phyloP scores from a whole-genome alignment of 1,140 invertebrate species.

The Arion vulgaris region DNA sequence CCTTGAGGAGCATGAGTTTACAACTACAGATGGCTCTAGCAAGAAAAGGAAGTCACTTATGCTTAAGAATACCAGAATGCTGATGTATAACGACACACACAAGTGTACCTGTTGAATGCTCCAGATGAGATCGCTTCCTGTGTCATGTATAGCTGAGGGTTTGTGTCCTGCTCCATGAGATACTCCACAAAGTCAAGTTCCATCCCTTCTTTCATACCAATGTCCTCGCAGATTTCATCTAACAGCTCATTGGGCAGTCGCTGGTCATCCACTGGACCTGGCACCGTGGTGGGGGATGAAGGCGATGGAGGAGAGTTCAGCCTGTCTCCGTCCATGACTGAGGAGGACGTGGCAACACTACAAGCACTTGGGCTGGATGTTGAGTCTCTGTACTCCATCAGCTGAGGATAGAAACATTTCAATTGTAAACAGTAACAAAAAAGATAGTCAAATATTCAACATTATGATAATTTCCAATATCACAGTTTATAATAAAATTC shows the following conservation, averaged over 20 bases:
- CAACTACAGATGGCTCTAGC: no score
- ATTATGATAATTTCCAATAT: no score
- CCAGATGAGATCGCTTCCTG: conserved; percentile 53
- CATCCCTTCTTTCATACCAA: conserved; percentile 72
- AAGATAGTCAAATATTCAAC: no score
- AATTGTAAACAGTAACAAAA: no score
- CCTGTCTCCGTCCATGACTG: conserved; percentile 53
- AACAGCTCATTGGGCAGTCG: conserved; percentile 71
- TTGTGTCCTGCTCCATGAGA: conserved; percentile 68
- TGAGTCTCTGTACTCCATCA: conserved; percentile 68
- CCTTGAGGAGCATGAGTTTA: no score
- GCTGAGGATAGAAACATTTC: conserved; percentile 46
- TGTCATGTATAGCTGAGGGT: conserved; percentile 66
- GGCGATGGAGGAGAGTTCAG: conserved; percentile 60
- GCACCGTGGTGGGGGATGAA: conserved; percentile 46
- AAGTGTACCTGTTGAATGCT: conserved; percentile 34
- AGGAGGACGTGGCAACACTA: conserved; percentile 50
- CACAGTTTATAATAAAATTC: no score
- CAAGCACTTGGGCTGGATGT: conserved; percentile 64
- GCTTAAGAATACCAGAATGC: no score
- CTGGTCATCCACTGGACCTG: conserved; percentile 62
- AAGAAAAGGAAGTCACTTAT: no score
- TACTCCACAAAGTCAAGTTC: conserved; percentile 72
- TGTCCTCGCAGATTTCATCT: conserved; percentile 71
- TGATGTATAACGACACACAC: no score